phyloP scores from a whole-genome alignment of 2,888 invertebrate genomes.

The Drosophila borealis region DNA sequence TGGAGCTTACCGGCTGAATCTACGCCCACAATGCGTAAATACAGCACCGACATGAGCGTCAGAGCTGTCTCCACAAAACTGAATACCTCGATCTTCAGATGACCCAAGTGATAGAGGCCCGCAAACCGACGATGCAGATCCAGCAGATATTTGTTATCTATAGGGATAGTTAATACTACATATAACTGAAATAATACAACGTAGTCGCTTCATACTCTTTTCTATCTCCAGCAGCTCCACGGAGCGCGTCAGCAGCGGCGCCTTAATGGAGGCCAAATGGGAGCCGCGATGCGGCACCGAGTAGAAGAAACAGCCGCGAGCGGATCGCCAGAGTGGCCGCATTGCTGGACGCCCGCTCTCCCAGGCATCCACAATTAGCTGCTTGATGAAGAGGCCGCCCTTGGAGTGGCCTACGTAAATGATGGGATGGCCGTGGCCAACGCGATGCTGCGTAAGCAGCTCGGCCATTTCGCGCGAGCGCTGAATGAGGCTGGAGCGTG shows the following conservation, averaged over 20 bases:
- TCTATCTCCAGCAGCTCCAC: constrained; percentile 92
- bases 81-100: constrained; percentile 87
- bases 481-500: constrained; percentile 88
- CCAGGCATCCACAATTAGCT: constrained; percentile 90
- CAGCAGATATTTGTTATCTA: constrained; percentile 90
- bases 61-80: constrained; percentile 92
- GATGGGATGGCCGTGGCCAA: constrained; percentile 91
- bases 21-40: constrained; percentile 90
- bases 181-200: neutral
- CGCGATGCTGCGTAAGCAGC: constrained; percentile 87
- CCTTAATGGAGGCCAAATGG: constrained; percentile 90
- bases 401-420: constrained; percentile 94
- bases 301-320: constrained; percentile 91
- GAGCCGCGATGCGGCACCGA: constrained; percentile 95
- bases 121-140: constrained; percentile 88
- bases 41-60: constrained; percentile 90
- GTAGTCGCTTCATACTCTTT: constrained; percentile 87
- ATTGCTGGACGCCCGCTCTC: constrained; percentile 85
- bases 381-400: constrained; percentile 94
- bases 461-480: constrained; percentile 90
- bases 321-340: constrained; percentile 86
- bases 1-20: constrained; percentile 90
- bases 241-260: constrained; percentile 91
- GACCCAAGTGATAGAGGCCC: constrained; percentile 86
- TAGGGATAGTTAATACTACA: neutral